Evolutionary conservation across 53 echinoderm and acorn worm species (phyloP), one percentile per base, ranked within the genome.

Genomic region (Zoroaster sp.): DNA sequence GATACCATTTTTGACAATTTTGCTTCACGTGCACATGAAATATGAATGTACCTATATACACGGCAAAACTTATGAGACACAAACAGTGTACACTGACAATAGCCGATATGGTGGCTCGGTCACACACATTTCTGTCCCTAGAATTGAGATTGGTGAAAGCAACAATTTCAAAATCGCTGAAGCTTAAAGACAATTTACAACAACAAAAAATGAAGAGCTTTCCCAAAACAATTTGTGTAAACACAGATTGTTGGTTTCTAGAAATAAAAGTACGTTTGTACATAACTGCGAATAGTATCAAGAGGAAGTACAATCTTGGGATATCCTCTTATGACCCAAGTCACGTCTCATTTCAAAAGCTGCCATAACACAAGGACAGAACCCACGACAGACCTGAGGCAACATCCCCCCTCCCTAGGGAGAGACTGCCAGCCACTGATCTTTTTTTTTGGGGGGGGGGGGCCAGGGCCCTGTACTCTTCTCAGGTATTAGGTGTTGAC

Each of bases 401-500:
- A 33, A 76, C 76, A 76, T 78, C 81, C 81, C 81, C 43, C 25
- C 28, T 36, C 79, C 63, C 32, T 3, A 54, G 79, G 59, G 79
- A 63, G 9, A 17, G 4, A 76, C 28, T 47, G 76, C 47, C 47
- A 32, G 15, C 28, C 51, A 14, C 51, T 12, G 46, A 41, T 76
- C 76, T 34, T 76, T 4, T 59, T 12, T 44, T 28, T 54, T 59
- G n/a, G n/a, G n/a, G n/a, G n/a, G n/a, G n/a, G n/a, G n/a, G n/a
- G n/a, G 63, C 63, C 15, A 46, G 51, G 32, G 51, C 15, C 49
- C 81, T 40, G 30, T 66, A 40, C 42, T 37, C 81, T 81, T 40
- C 65, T 81, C 81, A 81, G 67, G 66, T 37, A 66, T 25, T 15
- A 81, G 81, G 81, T 81, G 81, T 81, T 81, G 81, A 81, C 81